Evolutionary conservation across 2,888 invertebrate genomes (phyloP).

Genomic region (Protodeltote pygarga): DNA sequence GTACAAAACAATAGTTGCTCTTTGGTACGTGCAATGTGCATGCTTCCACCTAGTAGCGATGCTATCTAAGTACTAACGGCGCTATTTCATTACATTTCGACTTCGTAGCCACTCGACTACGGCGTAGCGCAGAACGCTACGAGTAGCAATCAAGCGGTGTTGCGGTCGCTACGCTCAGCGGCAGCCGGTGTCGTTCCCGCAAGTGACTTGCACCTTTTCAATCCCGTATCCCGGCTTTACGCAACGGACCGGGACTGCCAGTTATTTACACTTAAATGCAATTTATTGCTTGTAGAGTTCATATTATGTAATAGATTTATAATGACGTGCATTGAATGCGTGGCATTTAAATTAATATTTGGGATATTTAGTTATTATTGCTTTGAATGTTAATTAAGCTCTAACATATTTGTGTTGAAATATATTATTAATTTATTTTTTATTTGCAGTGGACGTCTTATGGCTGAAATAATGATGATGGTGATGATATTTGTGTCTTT

Average conservation of each 20-base stretch:
- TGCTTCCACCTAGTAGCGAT: too few relatives aligned
- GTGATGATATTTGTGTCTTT: too few relatives aligned
- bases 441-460: too few relatives aligned
- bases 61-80: conserved; percentile 11
- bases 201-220: conserved; percentile 13
- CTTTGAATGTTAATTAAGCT: too few relatives aligned
- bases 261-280: conserved; percentile 28
- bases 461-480: too few relatives aligned
- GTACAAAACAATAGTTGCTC: background rate
- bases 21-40: too few relatives aligned
- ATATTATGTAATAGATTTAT: too few relatives aligned
- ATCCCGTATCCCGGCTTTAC: background rate
- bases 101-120: conserved; percentile 19
- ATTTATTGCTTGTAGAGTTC: background rate
- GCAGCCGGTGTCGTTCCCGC: conserved; percentile 16
- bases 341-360: too few relatives aligned
- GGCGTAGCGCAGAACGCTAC: conserved; percentile 19
- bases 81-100: conserved; percentile 20
- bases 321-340: background rate
- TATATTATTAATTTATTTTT: too few relatives aligned
- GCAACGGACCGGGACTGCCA: conserved; percentile 7
- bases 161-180: conserved; percentile 40
- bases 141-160: conserved; percentile 35
- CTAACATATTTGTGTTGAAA: too few relatives aligned
- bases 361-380: too few relatives aligned